Evolutionary conservation across 2,113 vertebrate species (phyloP).

Genomic region (Cinclus cinclus): DNA sequence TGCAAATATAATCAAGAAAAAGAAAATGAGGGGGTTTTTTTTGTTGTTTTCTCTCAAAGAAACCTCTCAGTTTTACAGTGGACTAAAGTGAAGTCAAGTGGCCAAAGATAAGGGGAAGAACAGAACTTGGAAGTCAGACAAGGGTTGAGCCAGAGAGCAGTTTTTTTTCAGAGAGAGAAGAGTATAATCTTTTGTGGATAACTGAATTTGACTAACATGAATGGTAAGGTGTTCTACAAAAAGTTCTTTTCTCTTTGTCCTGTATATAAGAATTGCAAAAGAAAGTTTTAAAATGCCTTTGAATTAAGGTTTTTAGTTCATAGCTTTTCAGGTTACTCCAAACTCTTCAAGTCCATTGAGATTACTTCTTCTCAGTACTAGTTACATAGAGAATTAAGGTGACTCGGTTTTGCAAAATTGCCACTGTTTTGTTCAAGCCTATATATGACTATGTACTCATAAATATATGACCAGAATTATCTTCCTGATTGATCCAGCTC

Average conservation of each 20-base stretch:
- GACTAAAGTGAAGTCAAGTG: slow-evolving; percentile 17
- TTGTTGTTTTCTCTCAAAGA: slow-evolving; percentile 16
- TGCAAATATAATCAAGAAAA: slow-evolving; percentile 52
- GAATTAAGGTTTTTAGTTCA: not conserved
- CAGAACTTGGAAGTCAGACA: not conserved
- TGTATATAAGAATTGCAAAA: not conserved
- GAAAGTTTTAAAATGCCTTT: not conserved
- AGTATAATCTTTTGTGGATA: not conserved
- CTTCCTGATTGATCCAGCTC: not conserved
- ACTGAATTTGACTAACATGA: not conserved
- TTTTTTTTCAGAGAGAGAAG: not conserved
- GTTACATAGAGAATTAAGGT: not conserved
- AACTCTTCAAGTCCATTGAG: not conserved
- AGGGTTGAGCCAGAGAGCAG: not conserved
- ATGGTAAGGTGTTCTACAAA: not conserved
- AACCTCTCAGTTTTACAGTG: not conserved
- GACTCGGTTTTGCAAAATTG: not conserved
- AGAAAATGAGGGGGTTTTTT: slow-evolving; percentile 27
- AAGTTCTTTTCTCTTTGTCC: not conserved
- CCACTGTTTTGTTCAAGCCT: not conserved
- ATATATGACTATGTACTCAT: not conserved
- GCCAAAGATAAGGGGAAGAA: not conserved
- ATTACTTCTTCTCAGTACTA: not conserved
- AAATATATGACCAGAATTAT: not conserved
- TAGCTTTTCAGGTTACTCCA: not conserved